phyloP scores from a whole-genome alignment of 2,797 vertebrate genomes.

The Lepilemur ruficaudatus region DNA sequence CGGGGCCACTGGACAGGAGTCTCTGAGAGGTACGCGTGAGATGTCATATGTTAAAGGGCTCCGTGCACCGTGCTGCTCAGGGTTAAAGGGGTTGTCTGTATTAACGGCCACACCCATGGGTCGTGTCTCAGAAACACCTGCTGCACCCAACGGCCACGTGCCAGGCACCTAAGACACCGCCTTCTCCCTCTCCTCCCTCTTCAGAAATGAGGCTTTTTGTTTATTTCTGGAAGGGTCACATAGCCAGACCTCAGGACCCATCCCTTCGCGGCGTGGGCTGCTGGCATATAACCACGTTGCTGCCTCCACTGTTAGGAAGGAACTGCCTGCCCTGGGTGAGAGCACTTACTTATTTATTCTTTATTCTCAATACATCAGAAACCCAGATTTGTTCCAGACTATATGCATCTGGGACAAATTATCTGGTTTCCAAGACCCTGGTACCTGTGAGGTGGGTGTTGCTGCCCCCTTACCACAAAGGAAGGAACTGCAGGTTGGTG shows the following conservation, averaged over 20 bases:
- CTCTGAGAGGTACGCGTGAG: not conserved
- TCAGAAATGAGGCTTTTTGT: not conserved
- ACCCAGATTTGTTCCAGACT: not conserved
- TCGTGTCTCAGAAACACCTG: not conserved
- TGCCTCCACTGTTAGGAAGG: not conserved
- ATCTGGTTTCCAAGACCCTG: not conserved
- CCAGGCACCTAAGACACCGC: not conserved
- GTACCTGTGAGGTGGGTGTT: not conserved
- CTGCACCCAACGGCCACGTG: not conserved
- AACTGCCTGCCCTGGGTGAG: too few relatives aligned
- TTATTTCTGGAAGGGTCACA: not conserved
- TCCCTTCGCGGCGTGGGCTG: not conserved
- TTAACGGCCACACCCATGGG: not conserved
- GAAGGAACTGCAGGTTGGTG: not conserved
- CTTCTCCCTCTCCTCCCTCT: not conserved
- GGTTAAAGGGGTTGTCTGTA: not conserved
- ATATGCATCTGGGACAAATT: not conserved
- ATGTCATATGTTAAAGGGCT: not conserved
- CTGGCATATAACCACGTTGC: not conserved
- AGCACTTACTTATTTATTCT: not conserved
- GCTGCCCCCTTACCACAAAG: not conserved
- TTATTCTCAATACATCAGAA: not conserved
- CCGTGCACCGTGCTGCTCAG: not conserved
- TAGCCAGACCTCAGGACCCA: too few relatives aligned
- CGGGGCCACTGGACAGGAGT: too few relatives aligned